Percentiles rank a stretch among this genome's conserved stretches.
Conservation (phyloP, 1,140 invertebrate species). For the Ectropis grisescens region DNA sequence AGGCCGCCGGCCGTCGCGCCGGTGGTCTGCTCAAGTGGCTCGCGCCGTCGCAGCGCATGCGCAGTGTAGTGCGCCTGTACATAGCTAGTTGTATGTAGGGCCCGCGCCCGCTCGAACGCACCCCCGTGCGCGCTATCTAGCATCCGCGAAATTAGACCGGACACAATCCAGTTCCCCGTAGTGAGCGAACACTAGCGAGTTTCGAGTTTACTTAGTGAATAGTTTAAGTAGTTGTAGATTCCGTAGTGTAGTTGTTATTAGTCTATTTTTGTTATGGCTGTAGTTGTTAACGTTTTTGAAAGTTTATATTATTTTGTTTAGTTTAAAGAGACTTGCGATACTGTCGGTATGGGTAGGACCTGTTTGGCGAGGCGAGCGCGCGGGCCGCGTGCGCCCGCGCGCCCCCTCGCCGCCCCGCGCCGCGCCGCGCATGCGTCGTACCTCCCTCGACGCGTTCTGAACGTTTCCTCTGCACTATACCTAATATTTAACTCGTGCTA, state of each 20-base stretch:
- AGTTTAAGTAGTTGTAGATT: conserved; percentile 62
- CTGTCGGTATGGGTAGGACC: conserved; percentile 31
- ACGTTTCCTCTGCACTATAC: conserved; percentile 38
- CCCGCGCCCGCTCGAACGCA: conserved; percentile 19
- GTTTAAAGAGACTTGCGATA: conserved; percentile 44
- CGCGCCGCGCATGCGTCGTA: too few relatives aligned
- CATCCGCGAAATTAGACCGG: conserved; percentile 37
- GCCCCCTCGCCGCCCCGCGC: conserved; percentile 15
- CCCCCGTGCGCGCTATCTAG: conserved; percentile 38
- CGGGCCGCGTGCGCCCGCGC: conserved; percentile 8
- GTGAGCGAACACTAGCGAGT: conserved; percentile 60
- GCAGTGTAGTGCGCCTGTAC: conserved; percentile 49
- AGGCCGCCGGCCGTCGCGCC: conserved; percentile 19
- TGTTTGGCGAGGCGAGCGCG: conserved; percentile 10
- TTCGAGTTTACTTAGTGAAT: conserved; percentile 57
- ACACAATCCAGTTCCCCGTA: conserved; percentile 24
- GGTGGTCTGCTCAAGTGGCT: conserved; percentile 53
- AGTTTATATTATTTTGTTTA: conserved; percentile 60
- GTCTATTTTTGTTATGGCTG: conserved; percentile 67
- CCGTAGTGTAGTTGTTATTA: conserved; percentile 65
- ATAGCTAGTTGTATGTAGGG: conserved; percentile 45
- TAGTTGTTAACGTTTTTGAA: conserved; percentile 67
- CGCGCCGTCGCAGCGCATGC: conserved; percentile 41
- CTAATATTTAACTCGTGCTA: conserved; percentile 60
- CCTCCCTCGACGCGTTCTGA: conserved; percentile 29